Conservation (phyloP, 1,140 invertebrate genomes). For the Portunus trituberculatus region DNA sequence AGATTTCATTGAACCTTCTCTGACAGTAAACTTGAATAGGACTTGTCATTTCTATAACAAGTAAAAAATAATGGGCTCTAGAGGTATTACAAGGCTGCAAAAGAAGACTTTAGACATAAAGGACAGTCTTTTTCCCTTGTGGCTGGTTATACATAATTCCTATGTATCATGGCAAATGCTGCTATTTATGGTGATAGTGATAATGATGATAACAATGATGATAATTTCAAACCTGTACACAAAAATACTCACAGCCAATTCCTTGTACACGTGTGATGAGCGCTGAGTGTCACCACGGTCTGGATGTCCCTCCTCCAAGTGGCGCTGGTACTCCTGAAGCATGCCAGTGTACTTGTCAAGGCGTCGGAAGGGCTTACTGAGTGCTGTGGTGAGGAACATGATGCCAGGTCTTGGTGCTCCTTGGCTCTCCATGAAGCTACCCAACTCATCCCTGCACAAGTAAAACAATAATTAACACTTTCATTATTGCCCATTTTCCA, state of each 20-base stretch:
- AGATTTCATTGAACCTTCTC: too few relatives aligned
- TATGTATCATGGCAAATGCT: too few relatives aligned
- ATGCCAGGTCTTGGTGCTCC: constrained; percentile 90
- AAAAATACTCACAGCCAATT: constrained; percentile 89
- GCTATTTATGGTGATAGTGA: too few relatives aligned
- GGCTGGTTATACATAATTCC: too few relatives aligned
- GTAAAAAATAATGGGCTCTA: too few relatives aligned
- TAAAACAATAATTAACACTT: neutral
- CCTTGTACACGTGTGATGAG: constrained; percentile 95
- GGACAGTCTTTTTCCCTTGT: too few relatives aligned
- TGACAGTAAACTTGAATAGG: too few relatives aligned
- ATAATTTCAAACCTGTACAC: neutral
- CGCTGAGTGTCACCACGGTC: constrained; percentile 98
- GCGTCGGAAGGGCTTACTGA: constrained; percentile 96
- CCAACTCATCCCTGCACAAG: constrained; percentile 88
- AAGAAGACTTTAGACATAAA: too few relatives aligned
- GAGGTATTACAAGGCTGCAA: too few relatives aligned
- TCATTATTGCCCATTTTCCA: too few relatives aligned
- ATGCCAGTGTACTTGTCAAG: constrained; percentile 91
- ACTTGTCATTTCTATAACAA: too few relatives aligned
- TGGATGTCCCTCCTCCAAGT: constrained; percentile 96
- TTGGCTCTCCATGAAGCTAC: constrained; percentile 88
- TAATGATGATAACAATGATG: neutral
- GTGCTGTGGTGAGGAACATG: constrained; percentile 92
- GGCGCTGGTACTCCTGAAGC: constrained; percentile 95